Conservation (phyloP, 1,140 invertebrate species). For the Drosophila orena region DNA sequence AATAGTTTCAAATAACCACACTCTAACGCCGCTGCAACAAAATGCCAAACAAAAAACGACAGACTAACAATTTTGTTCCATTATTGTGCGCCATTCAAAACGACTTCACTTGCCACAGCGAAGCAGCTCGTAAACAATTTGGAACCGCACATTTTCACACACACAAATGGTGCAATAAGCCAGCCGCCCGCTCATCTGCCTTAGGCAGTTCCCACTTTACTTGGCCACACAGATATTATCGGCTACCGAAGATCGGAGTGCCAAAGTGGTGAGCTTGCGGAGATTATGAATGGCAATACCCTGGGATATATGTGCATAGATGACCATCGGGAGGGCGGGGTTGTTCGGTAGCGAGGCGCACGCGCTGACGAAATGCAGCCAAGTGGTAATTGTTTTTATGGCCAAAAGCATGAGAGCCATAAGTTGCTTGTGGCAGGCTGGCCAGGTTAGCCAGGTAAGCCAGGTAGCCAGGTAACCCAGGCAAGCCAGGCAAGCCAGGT, state of each 20-base stretch:
- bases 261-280: slow-evolving; percentile 18
- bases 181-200: slow-evolving; percentile 22
- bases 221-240: slow-evolving; percentile 31
- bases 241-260: slow-evolving; percentile 27
- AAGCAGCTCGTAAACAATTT: neutral
- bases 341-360: slow-evolving; percentile 36
- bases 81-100: slow-evolving; percentile 19
- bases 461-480: no score
- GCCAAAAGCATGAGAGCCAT: slow-evolving; percentile 52
- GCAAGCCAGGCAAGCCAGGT: slow-evolving; percentile 13
- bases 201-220: slow-evolving; percentile 35
- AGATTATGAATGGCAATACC: slow-evolving; percentile 49
- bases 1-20: neutral
- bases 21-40: neutral
- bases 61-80: slow-evolving; percentile 10
- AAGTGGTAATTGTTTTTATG: slow-evolving; percentile 81
- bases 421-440: slow-evolving; percentile 45
- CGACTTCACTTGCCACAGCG: slow-evolving; percentile 14
- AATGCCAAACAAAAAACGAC: neutral
- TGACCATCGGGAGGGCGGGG: neutral
- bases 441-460: slow-evolving; percentile 2
- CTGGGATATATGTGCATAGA: no score
- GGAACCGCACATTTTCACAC: slow-evolving; percentile 31
- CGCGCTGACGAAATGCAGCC: slow-evolving; percentile 70
- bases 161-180: slow-evolving; percentile 23